Evolutionary conservation across 2,113 vertebrate genomes (phyloP), one percentile per base, ranked within the genome.

Genomic region (Eupsittula cactorum): DNA sequence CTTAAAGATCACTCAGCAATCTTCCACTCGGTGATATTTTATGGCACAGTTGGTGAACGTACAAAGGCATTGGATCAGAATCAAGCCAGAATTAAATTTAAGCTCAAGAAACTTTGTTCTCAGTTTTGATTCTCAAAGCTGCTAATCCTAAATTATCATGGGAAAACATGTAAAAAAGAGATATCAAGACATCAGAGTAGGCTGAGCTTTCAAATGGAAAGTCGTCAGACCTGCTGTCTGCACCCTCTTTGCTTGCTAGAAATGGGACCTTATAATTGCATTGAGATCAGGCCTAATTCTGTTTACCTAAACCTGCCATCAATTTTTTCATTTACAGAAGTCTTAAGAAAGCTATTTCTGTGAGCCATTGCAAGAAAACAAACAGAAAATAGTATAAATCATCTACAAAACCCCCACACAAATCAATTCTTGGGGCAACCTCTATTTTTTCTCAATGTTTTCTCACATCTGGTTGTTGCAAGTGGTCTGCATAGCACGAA

Each of bases 141-240:
- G 80, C 82, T 98, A 97, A 97, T 97, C 97, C 95, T 81, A 89
- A 97, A 97, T 97, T 94, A 94, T 94, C 88, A 71, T 88, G 91
- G 95, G 95, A 95, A 94, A 96, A 77, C 80, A 79, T 33, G 28
- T 88, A 2, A 78, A 50, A 67, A 91, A 80, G 49, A 70, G 62
- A 52, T 78, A 87, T 77, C 89, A 71, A 91, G 71, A 33, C 55
- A 90, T 92, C 53, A 20, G 59, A 28, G 41, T 50, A 53, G 57
- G 57, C 77, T 42, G 52, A 84, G 74, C 47, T 53, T 94, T 79
- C 78, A 88, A 39, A 62, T 62, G 23, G 35, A 86, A 81, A 78
- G 55, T 67, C 29, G 50, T 70, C 73, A 82, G 79, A 95, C 82
- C 85, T 95, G 87, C 77, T 91, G 55, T 68, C 76, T 86, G 73